These are phyloP conservation scores for Parnassius apollo DNA, from an alignment of 2,888 invertebrate species.

Conservation along the genomic window DNA sequence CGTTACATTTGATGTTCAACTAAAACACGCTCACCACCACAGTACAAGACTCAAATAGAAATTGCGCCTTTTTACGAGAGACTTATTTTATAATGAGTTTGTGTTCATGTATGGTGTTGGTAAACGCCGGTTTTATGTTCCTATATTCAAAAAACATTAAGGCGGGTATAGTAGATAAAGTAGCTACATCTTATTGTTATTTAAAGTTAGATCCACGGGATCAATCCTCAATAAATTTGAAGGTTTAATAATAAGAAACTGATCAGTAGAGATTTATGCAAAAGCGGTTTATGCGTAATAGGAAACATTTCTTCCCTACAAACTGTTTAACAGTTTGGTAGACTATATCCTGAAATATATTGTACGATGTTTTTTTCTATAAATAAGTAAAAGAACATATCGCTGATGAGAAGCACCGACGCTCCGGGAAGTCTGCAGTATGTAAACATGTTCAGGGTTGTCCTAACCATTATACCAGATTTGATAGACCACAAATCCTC, in stretches of 20 bases:
- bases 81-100: slow-evolving; percentile 9
- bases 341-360: no score
- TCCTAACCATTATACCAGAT: no score
- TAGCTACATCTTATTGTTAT: not conserved
- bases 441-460: no score
- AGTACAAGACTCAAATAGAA: slow-evolving; percentile 4
- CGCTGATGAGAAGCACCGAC: no score
- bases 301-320: not conserved
- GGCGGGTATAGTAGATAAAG: slow-evolving; percentile 1
- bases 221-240: no score
- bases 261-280: not conserved
- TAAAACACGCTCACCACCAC: not conserved
- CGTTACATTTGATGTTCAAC: not conserved
- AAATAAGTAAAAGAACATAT: no score
- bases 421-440: no score
- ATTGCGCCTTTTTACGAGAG: not conserved
- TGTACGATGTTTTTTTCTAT: no score
- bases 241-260: not conserved
- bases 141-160: slow-evolving; percentile 17
- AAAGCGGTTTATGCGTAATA: not conserved
- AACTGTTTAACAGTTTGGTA: no score
- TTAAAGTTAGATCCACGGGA: not conserved
- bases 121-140: slow-evolving; percentile 18
- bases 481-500: no score
- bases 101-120: slow-evolving; percentile 13